These are phyloP conservation scores for Ferdinandea cuprea DNA, from an alignment of 2,888 invertebrate genomes.

Conservation along the genomic window DNA sequence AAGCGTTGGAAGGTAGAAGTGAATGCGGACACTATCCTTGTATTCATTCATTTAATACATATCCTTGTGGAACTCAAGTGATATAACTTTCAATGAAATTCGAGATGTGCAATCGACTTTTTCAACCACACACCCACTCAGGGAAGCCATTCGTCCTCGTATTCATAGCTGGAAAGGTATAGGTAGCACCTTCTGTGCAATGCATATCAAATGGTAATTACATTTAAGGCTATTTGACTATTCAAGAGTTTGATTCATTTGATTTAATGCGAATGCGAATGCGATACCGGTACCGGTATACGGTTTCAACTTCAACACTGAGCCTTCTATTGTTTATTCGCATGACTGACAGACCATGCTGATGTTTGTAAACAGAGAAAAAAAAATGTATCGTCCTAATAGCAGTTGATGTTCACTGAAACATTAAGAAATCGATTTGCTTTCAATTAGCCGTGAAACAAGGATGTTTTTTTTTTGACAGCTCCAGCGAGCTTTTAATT, in stretches of 20 bases:
- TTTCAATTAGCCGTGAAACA: slow-evolving; percentile 23
- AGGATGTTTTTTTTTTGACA: not conserved
- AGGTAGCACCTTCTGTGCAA: not conserved
- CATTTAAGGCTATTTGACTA: slow-evolving; percentile 48
- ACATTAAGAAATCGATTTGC: slow-evolving; percentile 31
- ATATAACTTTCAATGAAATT: slow-evolving; percentile 21
- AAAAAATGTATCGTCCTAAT: not conserved
- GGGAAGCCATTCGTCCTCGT: no score
- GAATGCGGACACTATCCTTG: not conserved
- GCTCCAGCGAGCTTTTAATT: not conserved
- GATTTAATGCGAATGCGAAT: slow-evolving; percentile 24
- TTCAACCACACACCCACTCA: not conserved
- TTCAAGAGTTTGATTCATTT: slow-evolving; percentile 29
- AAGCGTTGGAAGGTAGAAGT: no score
- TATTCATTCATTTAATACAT: no score
- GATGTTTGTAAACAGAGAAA: slow-evolving; percentile 33
- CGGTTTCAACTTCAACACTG: not conserved
- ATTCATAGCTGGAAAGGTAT: not conserved
- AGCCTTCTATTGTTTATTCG: slow-evolving; percentile 20
- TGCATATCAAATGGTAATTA: slow-evolving; percentile 60
- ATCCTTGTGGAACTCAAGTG: not conserved
- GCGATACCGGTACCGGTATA: not conserved
- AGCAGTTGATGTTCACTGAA: not conserved
- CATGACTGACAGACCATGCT: slow-evolving; percentile 17
- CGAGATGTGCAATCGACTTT: slow-evolving; percentile 26